Evolutionary conservation across 1,140 invertebrate species (phyloP).

Genomic region (Trichonephila clavata): DNA sequence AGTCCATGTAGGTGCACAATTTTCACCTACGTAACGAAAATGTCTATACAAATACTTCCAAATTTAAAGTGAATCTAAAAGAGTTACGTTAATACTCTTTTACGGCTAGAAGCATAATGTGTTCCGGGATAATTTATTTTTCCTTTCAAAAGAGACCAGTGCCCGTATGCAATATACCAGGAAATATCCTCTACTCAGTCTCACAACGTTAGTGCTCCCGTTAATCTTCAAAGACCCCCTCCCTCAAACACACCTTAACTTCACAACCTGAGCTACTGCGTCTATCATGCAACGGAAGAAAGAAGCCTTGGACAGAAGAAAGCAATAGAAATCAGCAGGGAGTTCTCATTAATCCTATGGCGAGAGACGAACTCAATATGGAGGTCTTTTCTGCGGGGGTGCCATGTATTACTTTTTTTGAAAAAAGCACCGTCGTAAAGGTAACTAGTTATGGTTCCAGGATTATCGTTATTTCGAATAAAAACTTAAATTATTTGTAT

Average conservation of each 20-base stretch:
- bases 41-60: neutral
- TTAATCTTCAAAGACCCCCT: slow-evolving; percentile 5
- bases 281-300: neutral
- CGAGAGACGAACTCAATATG: slow-evolving; percentile 21
- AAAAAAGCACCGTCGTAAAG: too few species aligned
- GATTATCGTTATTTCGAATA: too few species aligned
- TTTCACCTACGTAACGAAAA: neutral
- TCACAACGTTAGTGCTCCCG: neutral
- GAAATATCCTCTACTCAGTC: neutral
- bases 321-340: slow-evolving; percentile 64
- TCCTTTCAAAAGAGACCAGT: neutral
- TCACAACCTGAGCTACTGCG: neutral
- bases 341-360: slow-evolving; percentile 22
- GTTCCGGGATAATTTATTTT: slow-evolving; percentile 10
- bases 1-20: neutral
- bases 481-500: too few species aligned
- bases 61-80: neutral
- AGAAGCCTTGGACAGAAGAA: neutral
- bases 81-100: slow-evolving; percentile 32
- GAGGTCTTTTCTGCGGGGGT: neutral
- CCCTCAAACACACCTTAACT: neutral
- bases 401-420: neutral
- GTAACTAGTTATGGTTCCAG: too few species aligned
- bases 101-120: slow-evolving; percentile 18
- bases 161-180: neutral